Percentiles rank a stretch among this genome's conserved stretches.
phyloP scores from a whole-genome alignment of 2,113 vertebrate genomes.

The Vidua macroura region DNA sequence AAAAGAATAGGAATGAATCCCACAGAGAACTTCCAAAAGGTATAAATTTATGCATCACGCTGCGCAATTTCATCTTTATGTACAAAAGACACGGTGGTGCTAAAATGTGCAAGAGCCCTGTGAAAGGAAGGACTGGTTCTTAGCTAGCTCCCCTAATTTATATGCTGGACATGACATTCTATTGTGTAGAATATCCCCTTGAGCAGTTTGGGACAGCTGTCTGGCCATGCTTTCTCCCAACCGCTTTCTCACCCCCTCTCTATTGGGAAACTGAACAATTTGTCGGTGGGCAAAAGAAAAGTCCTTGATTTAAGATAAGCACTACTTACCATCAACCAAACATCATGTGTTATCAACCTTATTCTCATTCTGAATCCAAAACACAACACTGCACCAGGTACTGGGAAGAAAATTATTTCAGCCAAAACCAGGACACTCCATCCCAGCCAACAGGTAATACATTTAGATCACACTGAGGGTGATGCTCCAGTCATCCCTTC shows the following conservation, averaged over 20 bases:
- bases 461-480: not conserved
- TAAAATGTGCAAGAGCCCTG: not conserved
- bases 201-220: not conserved
- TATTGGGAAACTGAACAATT: not conserved
- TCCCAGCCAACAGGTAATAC: not conserved
- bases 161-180: not conserved
- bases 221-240: not conserved
- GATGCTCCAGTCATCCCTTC: not conserved
- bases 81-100: not conserved
- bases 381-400: not conserved
- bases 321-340: not conserved
- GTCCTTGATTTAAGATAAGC: too few species aligned
- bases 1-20: not conserved
- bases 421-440: not conserved
- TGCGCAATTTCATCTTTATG: not conserved
- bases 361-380: not conserved
- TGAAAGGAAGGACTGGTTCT: not conserved
- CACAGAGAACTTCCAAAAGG: not conserved
- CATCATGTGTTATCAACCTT: not conserved
- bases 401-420: not conserved
- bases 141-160: not conserved
- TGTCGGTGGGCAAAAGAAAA: not conserved
- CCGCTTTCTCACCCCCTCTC: accelerated
- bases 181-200: accelerated
- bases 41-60: not conserved